Conservation (phyloP, 2,113 vertebrate species). For the Chunga burmeisteri region DNA sequence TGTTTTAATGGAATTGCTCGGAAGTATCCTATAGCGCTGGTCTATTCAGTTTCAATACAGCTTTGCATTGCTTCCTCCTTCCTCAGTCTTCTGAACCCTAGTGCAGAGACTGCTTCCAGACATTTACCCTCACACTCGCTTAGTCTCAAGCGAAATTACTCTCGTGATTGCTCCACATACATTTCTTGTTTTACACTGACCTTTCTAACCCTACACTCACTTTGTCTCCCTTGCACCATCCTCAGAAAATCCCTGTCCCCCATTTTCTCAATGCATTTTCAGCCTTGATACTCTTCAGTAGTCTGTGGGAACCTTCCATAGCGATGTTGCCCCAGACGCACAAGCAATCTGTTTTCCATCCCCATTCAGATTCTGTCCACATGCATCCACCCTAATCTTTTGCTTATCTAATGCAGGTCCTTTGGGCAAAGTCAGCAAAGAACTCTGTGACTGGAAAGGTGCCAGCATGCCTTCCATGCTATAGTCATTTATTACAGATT, state of each 20-base stretch:
- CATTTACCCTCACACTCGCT: background rate
- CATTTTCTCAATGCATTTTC: background rate
- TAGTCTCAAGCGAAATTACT: background rate
- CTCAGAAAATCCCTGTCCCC: background rate
- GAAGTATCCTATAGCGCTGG: background rate
- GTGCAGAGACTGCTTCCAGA: background rate
- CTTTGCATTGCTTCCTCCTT: background rate
- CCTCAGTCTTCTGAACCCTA: background rate
- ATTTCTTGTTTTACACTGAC: background rate
- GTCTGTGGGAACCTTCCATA: background rate
- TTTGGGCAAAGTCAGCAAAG: constrained; percentile 33
- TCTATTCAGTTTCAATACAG: background rate
- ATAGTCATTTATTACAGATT: background rate
- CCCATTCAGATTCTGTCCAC: background rate
- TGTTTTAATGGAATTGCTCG: background rate
- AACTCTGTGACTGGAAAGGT: constrained; percentile 1
- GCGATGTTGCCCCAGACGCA: background rate
- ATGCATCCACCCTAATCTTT: constrained; percentile 32
- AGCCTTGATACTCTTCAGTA: background rate
- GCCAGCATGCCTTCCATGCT: constrained; percentile 17
- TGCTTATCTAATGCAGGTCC: constrained; percentile 19
- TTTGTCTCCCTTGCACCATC: background rate
- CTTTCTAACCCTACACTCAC: background rate
- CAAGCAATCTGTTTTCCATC: background rate
- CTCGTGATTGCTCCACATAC: background rate